A percentile compares a stretch with the other conserved stretches of the same genome.
These are phyloP conservation scores for Anadara kagoshimensis DNA, from an alignment of 1,140 invertebrate species.

Conservation along the genomic window DNA sequence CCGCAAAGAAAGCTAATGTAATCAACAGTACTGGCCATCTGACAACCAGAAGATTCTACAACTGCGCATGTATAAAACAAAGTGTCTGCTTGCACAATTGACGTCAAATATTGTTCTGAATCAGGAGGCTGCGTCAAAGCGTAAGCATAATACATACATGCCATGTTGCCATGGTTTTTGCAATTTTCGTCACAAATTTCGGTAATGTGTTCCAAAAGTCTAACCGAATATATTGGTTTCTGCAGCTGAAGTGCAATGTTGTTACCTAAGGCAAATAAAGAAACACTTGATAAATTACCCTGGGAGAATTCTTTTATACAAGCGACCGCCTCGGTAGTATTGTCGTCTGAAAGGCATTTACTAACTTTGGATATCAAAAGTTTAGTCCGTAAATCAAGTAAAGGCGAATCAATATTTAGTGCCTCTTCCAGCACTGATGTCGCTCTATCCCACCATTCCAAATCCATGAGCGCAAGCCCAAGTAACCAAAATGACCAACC, in stretches of 20 bases:
- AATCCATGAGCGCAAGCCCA: not conserved
- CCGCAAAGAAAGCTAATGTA: constrained; percentile 8
- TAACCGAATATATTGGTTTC: not conserved
- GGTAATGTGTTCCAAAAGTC: constrained; percentile 3
- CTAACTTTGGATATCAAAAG: constrained; percentile 8
- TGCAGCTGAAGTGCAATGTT: constrained; percentile 12
- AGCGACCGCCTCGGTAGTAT: constrained; percentile 4
- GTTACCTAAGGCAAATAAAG: constrained; percentile 13
- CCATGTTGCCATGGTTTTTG: constrained; percentile 26
- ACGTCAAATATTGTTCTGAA: not conserved
- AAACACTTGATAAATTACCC: constrained; percentile 6
- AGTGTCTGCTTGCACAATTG: constrained; percentile 8
- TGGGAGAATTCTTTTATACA: constrained; percentile 10
- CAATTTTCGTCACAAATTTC: constrained; percentile 25
- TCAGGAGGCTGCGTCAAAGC: not conserved
- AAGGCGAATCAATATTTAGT: not conserved
- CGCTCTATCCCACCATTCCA: not conserved
- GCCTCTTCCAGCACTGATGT: not conserved
- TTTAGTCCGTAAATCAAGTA: constrained; percentile 9
- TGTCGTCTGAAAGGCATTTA: constrained; percentile 3
- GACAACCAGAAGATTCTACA: not conserved
- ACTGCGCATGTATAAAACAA: constrained; percentile 17
- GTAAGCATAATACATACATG: constrained; percentile 27
- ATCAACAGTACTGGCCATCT: constrained; percentile 11
- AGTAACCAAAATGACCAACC: not conserved